Evolutionary conservation across 2,113 vertebrate species (phyloP), one percentile per base, ranked within the genome.

Genomic region (Cheirogaleus medius): DNA sequence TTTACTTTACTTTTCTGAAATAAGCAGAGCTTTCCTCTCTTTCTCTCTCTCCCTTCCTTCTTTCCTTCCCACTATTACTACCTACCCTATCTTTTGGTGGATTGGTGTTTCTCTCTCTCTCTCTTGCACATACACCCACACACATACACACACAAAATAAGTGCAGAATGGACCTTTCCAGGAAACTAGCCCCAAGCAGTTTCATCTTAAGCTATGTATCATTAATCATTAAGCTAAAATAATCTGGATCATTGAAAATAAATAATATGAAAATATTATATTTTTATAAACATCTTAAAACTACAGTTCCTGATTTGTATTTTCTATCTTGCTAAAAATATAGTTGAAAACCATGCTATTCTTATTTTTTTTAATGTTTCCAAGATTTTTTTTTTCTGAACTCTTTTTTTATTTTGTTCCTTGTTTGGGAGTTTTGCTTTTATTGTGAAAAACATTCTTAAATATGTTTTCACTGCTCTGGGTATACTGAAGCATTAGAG

Each of bases 221-320:
- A 82, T 76, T 94, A 87, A 85, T 76, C 64, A 56, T 49, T 42
- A 73, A 20, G 21, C 10, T 81, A 47, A 93, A 97, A 49, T 47
- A 76, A n/a, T 12, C 42, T 71, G 9, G n/a, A 29, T 68, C 32
- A 93, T 84, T 76, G 56, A 76, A 93, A 84, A 54, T 82, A 88
- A 95, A 23, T 86, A 82, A 66, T 42, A 52, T 52, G 27, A 71
- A 97, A 91, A 39, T 42, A 76, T 11, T 60, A 37, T 29, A 56
- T 49, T 17, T 56, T 44, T 69, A 71, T 81, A 52, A 76, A 82
- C 5, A 1, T 86, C 29, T 27, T 52, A 56, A 81, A 91, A 66
- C 29, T 25, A n/a, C 3, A 78, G 14, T 71, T 60, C 4, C 78
- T 93, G 32, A 14, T 54, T 93, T 71, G 12, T 56, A 77, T 52